Percentiles rank a stretch among this genome's conserved stretches.
Conservation (phyloP, 2,797 vertebrate genomes). For the Novumbra hubbsi region DNA sequence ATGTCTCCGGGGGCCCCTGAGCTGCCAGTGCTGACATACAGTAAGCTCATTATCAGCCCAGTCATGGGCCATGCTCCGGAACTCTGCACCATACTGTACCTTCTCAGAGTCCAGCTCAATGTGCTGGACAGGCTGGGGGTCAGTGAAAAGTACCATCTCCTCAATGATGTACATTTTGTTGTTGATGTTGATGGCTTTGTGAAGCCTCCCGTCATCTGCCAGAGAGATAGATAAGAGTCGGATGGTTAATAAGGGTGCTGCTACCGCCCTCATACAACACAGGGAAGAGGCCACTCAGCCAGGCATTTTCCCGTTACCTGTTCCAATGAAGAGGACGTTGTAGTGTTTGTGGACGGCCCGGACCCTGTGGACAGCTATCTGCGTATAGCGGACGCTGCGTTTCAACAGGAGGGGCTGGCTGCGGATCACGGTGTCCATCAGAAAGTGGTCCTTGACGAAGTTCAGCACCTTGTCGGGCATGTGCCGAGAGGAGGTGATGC, state of each 20-base stretch:
- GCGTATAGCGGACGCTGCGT: constrained; percentile 83
- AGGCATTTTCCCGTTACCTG: constrained; percentile 69
- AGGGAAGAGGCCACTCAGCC: background rate
- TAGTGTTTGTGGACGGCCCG: constrained; percentile 69
- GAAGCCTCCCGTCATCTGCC: constrained; percentile 87
- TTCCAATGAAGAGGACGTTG: constrained; percentile 90
- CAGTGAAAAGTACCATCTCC: constrained; percentile 83
- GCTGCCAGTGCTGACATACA: constrained; percentile 52
- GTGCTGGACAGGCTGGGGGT: constrained; percentile 80
- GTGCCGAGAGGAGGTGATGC: constrained; percentile 87
- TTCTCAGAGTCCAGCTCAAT: constrained; percentile 84
- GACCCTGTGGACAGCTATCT: constrained; percentile 81
- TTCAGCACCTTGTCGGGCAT: constrained; percentile 96
- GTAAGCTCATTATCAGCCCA: constrained; percentile 35
- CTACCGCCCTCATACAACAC: background rate
- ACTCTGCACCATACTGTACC: constrained; percentile 61
- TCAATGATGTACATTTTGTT: constrained; percentile 85
- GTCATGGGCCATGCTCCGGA: constrained; percentile 10
- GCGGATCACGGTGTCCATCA: constrained; percentile 90
- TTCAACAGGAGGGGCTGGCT: constrained; percentile 87
- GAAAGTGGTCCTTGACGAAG: constrained; percentile 97
- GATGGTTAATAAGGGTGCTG: background rate
- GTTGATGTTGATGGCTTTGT: constrained; percentile 87
- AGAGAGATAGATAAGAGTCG: constrained; percentile 2
- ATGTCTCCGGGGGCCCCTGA: constrained; percentile 49